Percentiles rank a stretch among this genome's conserved stretches.
Evolutionary conservation across 2,888 invertebrate genomes (phyloP).

Genomic region (Aspidapion aeneum): DNA sequence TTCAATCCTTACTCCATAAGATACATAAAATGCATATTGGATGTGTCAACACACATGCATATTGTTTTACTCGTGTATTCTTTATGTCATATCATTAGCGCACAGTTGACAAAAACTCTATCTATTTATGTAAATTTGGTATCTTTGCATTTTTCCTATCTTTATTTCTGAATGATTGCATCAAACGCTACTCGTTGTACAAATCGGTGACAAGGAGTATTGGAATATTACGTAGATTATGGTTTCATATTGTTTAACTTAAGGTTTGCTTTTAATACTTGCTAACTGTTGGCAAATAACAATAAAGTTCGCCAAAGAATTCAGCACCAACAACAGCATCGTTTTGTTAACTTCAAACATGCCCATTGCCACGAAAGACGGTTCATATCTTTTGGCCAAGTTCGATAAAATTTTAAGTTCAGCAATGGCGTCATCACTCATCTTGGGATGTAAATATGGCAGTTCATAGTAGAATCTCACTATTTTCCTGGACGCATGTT

Average conservation of each 20-base stretch:
- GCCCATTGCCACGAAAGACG: neutral
- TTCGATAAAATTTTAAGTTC: neutral
- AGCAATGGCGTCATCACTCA: neutral
- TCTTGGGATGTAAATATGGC: neutral
- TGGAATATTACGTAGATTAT: too few relatives aligned
- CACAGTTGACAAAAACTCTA: too few relatives aligned
- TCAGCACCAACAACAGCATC: neutral
- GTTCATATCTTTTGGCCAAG: neutral
- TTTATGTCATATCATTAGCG: too few relatives aligned
- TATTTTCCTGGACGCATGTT: neutral
- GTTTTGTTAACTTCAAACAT: neutral
- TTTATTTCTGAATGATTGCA: too few relatives aligned
- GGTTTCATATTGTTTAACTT: neutral
- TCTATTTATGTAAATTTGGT: too few relatives aligned
- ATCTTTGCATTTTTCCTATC: too few relatives aligned
- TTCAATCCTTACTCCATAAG: too few relatives aligned
- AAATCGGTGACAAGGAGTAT: too few relatives aligned
- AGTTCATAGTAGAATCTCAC: neutral
- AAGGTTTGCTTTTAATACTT: neutral
- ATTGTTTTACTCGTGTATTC: too few relatives aligned
- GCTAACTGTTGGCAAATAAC: neutral
- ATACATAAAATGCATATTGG: too few relatives aligned
- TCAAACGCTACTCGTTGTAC: too few relatives aligned
- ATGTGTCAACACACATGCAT: too few relatives aligned
- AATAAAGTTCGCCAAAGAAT: neutral